Conservation (phyloP, 2,797 vertebrate genomes). For the Scyliorhinus canicula region DNA sequence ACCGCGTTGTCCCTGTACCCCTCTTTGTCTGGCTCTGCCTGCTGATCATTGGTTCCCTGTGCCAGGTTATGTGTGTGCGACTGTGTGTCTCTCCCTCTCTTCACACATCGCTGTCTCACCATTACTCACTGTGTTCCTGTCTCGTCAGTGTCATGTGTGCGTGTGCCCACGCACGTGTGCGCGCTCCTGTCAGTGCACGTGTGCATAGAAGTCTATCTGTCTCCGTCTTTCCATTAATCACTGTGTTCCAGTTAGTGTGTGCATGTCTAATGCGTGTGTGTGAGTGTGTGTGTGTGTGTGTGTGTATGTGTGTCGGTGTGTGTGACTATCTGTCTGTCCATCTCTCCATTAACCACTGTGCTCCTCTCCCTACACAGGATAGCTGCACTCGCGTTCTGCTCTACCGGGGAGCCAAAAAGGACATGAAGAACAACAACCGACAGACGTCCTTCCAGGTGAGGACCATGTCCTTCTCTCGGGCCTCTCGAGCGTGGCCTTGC, state of each 20-base stretch:
- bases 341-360: conserved; percentile 22
- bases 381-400: conserved; percentile 82
- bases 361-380: conserved; percentile 61
- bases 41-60: no score
- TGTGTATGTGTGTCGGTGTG: not conserved
- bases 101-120: not conserved
- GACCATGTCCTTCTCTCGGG: not conserved
- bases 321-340: not conserved
- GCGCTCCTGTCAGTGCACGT: not conserved
- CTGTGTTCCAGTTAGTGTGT: not conserved
- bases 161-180: no score
- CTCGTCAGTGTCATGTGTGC: not conserved
- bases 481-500: not conserved
- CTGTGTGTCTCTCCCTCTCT: not conserved
- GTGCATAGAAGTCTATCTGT: not conserved
- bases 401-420: conserved; percentile 81
- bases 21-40: not conserved
- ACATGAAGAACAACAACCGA: conserved; percentile 81
- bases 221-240: not conserved
- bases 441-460: conserved; percentile 85
- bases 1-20: not conserved
- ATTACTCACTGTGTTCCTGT: not conserved
- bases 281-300: not conserved
- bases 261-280: no score
- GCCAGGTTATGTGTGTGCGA: not conserved